phyloP scores from a whole-genome alignment of 2,797 vertebrate genomes.

The Diglossa cyanea region DNA sequence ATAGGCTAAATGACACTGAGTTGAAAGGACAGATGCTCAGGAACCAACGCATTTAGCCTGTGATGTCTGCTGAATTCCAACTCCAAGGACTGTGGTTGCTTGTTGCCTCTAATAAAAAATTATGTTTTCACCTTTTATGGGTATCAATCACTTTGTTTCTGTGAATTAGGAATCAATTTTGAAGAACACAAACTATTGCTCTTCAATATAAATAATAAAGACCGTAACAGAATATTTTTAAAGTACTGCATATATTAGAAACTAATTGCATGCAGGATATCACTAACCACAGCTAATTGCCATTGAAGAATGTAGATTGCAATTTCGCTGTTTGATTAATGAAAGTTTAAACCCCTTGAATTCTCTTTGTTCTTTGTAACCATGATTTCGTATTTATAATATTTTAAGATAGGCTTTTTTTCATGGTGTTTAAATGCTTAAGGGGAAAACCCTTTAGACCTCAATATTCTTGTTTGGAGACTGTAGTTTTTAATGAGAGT shows the following conservation, averaged over 20 bases:
- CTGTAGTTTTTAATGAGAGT: slow-evolving; percentile 39
- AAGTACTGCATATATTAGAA: slow-evolving; percentile 37
- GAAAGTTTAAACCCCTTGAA: slow-evolving; percentile 35
- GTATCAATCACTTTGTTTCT: not conserved
- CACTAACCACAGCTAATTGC: slow-evolving; percentile 47
- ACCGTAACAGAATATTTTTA: slow-evolving; percentile 13
- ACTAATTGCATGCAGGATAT: slow-evolving; percentile 17
- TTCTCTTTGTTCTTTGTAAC: slow-evolving; percentile 29
- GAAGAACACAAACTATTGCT: slow-evolving; percentile 17
- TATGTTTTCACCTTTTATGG: not conserved
- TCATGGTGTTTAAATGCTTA: slow-evolving; percentile 29
- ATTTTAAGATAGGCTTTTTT: slow-evolving; percentile 38
- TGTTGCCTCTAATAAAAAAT: not conserved
- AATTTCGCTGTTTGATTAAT: slow-evolving; percentile 50
- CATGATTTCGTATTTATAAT: slow-evolving; percentile 51
- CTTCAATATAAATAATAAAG: slow-evolving; percentile 11
- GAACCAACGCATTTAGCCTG: not conserved
- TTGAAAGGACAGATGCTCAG: not conserved
- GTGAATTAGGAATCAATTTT: not conserved
- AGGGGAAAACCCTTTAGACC: slow-evolving; percentile 27
- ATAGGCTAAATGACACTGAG: not conserved
- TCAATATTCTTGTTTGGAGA: slow-evolving; percentile 30
- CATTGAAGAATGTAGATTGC: not conserved
- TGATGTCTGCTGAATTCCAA: not conserved
- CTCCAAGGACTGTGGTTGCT: not conserved